phyloP scores from a whole-genome alignment of 2,888 invertebrate genomes.

The Melanotus villosus region DNA sequence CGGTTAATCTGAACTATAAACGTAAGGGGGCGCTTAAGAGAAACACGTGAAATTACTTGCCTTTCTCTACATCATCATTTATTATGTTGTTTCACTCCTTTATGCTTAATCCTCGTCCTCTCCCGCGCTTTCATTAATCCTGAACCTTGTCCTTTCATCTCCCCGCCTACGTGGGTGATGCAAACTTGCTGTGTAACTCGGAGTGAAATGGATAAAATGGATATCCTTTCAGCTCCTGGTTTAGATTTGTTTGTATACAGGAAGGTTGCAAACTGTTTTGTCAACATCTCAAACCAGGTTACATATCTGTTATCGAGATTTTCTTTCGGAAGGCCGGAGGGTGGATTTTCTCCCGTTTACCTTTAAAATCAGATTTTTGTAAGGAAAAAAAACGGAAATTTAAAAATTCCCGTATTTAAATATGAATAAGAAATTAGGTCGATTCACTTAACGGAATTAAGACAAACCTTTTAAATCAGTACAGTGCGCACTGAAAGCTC shows the following conservation, averaged over 20 bases:
- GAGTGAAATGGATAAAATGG: slow-evolving; percentile 26
- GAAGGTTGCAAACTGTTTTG: slow-evolving; percentile 17
- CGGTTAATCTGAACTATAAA: slow-evolving; percentile 7
- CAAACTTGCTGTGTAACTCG: slow-evolving; percentile 24
- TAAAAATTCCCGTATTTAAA: neutral
- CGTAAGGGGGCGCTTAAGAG: slow-evolving; percentile 14
- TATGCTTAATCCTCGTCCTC: slow-evolving; percentile 36
- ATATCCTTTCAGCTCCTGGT: slow-evolving; percentile 21
- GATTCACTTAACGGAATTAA: neutral
- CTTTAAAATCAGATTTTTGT: no score
- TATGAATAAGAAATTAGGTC: neutral
- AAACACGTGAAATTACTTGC: slow-evolving; percentile 50
- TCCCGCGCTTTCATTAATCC: slow-evolving; percentile 30
- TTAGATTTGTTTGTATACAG: slow-evolving; percentile 28
- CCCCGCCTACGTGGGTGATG: slow-evolving; percentile 30
- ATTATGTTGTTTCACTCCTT: slow-evolving; percentile 29
- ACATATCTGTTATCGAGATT: slow-evolving; percentile 2
- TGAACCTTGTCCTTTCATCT: slow-evolving; percentile 31
- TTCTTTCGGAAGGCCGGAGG: neutral
- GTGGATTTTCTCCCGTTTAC: no score
- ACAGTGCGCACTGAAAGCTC: neutral
- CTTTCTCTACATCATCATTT: slow-evolving; percentile 50
- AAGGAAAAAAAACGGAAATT: no score
- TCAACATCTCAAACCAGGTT: slow-evolving; percentile 19
- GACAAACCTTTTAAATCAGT: neutral